phyloP scores from a whole-genome alignment of 1,140 invertebrate species.

The Harlomillsia oculata region DNA sequence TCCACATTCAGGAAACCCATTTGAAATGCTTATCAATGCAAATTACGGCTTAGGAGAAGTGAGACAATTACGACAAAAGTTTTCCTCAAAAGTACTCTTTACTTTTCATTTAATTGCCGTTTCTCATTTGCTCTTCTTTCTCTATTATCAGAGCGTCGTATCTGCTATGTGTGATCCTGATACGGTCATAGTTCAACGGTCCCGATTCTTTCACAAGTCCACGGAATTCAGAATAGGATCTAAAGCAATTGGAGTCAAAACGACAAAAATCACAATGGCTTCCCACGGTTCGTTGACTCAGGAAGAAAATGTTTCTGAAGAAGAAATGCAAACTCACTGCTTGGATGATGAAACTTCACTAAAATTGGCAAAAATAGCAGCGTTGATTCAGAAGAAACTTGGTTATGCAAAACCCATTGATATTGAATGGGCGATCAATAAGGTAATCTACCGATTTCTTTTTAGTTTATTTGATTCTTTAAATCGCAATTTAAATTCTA shows the following conservation, averaged over 20 bases:
- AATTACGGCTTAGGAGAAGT: constrained; percentile 74
- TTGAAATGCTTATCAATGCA: constrained; percentile 58
- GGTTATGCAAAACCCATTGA: constrained; percentile 47
- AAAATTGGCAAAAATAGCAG: constrained; percentile 42
- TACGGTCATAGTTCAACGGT: constrained; percentile 51
- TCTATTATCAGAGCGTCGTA: constrained; percentile 58
- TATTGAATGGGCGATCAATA: constrained; percentile 60
- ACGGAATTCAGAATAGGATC: constrained; percentile 13
- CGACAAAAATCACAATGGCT: constrained; percentile 43
- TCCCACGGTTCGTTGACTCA: constrained; percentile 39
- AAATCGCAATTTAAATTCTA: no score
- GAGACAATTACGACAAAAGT: no score
- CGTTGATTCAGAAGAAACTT: constrained; percentile 26
- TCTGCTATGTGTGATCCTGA: constrained; percentile 64
- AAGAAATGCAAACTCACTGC: constrained; percentile 43
- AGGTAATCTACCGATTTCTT: constrained; percentile 39
- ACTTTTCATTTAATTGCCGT: no score
- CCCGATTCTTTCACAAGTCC: constrained; percentile 35
- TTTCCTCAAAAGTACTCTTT: no score
- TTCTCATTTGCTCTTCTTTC: background rate
- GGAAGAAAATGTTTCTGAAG: constrained; percentile 39
- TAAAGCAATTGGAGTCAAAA: constrained; percentile 50
- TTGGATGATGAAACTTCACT: constrained; percentile 46
- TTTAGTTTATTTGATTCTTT: background rate
- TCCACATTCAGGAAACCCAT: constrained; percentile 57